Conservation (phyloP, 2,888 invertebrate genomes). For the Gari tellinella region DNA sequence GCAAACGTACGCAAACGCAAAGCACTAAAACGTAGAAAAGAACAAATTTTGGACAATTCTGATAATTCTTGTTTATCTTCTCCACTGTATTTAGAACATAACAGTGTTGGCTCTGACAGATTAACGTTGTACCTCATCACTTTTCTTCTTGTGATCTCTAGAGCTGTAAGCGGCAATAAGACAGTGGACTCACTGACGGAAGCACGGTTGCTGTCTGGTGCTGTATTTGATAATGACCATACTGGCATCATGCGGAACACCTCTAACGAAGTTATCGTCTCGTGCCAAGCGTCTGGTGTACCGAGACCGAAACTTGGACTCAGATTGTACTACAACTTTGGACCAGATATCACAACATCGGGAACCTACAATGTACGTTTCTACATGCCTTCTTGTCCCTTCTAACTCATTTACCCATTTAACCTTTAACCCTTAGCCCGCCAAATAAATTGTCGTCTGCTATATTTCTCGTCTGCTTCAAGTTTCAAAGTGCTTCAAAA, state of each 20-base stretch:
- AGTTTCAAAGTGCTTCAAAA: too few relatives aligned
- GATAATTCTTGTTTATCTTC: too few relatives aligned
- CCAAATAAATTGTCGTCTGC: neutral
- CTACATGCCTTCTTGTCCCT: too few relatives aligned
- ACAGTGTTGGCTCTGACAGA: neutral
- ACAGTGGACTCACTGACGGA: constrained; percentile 49
- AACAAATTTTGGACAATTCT: too few relatives aligned
- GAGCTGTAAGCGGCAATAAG: constrained; percentile 39
- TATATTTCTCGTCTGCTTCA: too few relatives aligned
- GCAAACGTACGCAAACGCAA: too few relatives aligned
- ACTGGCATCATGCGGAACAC: constrained; percentile 39
- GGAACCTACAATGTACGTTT: constrained; percentile 41
- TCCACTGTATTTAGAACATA: too few relatives aligned
- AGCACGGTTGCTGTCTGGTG: constrained; percentile 31
- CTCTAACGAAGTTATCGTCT: constrained; percentile 28
- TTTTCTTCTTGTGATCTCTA: constrained; percentile 8
- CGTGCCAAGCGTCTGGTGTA: constrained; percentile 43
- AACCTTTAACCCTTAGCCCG: neutral
- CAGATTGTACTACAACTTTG: constrained; percentile 43
- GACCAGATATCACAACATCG: constrained; percentile 37
- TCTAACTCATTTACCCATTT: neutral
- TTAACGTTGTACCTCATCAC: neutral
- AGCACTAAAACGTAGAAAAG: too few relatives aligned
- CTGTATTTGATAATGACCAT: constrained; percentile 30
- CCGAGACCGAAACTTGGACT: constrained; percentile 43